Base-by-base conservation (phyloP, 2,888 invertebrate genomes). In the Helobdella robusta region DNA sequence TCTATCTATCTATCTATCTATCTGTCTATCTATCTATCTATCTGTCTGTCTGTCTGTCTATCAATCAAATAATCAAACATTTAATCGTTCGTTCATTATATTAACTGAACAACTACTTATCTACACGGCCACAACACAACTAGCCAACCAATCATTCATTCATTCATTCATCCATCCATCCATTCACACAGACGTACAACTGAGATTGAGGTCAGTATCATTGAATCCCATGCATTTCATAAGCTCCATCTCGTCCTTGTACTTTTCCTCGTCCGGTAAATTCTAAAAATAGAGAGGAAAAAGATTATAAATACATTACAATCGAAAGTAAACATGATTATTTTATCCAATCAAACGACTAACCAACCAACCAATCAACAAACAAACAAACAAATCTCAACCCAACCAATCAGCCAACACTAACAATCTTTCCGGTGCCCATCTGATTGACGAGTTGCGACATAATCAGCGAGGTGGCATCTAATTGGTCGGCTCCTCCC, bases 191-290 rank as follows among this genome's bases (percentile, higher is more conserved):
- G 11, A 40, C n/a, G 44, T 15, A 40, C 11, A 15, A 40, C n/a
- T 40, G 44, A 56, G 20, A 11, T 56, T 56, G 25, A 32, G 28
- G 11, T 56, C 30, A n/a, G 30, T 56, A 18, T 56, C 56, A 30
- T 20, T 56, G 32, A 56, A 56, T 3, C 56, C 56, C 56, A 56
- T 56, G 11, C 56, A 30, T 28, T 56, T 32, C 56, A 56, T 56
- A 56, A 56, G 56, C n/a, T 56, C 56, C 8, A 56, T 28, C 30
- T 56, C 56, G n/a, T 23, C 32, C 23, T 2, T 28, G 28, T 56
- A 56, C 32, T 32, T 56, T 20, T 56, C 28, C 56, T 56, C 56
- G 2, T 5, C n/a, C 4, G 56, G 56, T 18, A 56, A n/a, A 15
- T 32, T 32, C 56, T 56, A 18, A 2, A 32, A 30, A n/a, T 28